Conservation (phyloP, 2,888 invertebrate species). For the Microdon myrmicae region DNA sequence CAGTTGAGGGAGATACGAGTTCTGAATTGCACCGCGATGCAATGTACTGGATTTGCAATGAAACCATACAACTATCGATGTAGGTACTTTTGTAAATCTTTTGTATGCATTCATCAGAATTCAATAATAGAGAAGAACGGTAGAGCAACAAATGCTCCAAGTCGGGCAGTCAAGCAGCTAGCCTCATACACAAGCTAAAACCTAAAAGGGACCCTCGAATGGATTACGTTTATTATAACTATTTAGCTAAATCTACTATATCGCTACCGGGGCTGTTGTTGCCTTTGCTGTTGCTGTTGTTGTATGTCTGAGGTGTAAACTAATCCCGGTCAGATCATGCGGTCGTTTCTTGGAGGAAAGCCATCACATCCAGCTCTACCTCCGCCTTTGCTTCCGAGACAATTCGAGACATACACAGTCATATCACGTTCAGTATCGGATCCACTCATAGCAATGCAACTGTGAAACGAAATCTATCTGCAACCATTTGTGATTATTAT, state of each 20-base stretch:
- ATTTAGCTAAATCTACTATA: conserved; percentile 3
- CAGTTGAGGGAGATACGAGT: conserved; percentile 25
- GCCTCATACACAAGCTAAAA: too few relatives aligned
- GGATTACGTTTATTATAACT: neutral
- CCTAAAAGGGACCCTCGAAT: conserved; percentile 32
- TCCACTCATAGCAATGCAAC: conserved; percentile 42
- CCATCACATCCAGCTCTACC: neutral
- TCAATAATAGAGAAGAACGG: conserved; percentile 48
- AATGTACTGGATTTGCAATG: conserved; percentile 19
- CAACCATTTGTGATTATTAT: conserved; percentile 46
- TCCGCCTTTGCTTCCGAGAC: neutral
- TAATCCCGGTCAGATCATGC: conserved; percentile 51
- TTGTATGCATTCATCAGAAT: conserved; percentile 52
- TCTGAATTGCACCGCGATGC: conserved; percentile 9
- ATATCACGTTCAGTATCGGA: conserved; percentile 39
- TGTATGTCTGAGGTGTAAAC: conserved; percentile 43
- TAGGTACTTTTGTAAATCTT: conserved; percentile 51
- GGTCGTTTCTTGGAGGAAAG: conserved; percentile 34
- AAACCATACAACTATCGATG: conserved; percentile 51
- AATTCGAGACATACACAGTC: conserved; percentile 38
- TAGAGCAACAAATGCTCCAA: conserved; percentile 12
- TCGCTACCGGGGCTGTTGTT: too few relatives aligned
- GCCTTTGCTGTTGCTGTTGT: conserved; percentile 10
- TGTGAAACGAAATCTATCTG: conserved; percentile 48
- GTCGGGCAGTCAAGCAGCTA: conserved; percentile 2